These are phyloP conservation scores for Myotis planiceps DNA, from an alignment of 2,797 vertebrate species.

Conservation along the genomic window DNA sequence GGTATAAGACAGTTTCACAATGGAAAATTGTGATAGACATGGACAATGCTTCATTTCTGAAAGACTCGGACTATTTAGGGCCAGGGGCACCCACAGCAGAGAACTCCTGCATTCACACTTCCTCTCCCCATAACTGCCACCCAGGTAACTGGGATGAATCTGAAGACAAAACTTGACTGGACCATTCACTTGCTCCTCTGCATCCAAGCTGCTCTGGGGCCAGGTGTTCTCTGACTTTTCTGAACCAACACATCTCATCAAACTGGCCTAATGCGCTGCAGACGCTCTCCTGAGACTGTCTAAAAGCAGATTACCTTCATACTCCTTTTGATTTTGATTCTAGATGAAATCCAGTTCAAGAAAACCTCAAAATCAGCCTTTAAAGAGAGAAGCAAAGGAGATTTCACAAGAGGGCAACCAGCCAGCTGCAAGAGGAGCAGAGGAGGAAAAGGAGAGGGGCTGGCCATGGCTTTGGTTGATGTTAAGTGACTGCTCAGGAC, in stretches of 20 bases:
- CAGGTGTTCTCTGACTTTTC: not conserved
- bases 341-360: constrained; percentile 62
- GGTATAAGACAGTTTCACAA: not conserved
- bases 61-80: not conserved
- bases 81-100: not conserved
- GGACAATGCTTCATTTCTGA: not conserved
- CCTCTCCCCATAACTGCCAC: not conserved
- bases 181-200: constrained; percentile 12
- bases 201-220: not conserved
- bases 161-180: constrained; percentile 4
- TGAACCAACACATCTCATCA: constrained; percentile 48
- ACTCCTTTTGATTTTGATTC: constrained; percentile 54
- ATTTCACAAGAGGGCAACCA: not conserved
- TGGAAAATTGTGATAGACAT: not conserved
- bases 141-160: not conserved
- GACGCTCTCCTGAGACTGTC: not conserved
- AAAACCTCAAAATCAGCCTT: not conserved
- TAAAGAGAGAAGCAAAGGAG: not conserved
- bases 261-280: not conserved
- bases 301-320: constrained; percentile 27
- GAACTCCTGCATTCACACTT: not conserved
- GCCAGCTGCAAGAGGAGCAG: not conserved
- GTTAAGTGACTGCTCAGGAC: not conserved
- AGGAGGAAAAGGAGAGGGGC: not conserved
- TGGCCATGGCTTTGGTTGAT: not conserved